Base-by-base conservation (phyloP, 2,797 vertebrate species). In the Onychomys torridus region DNA sequence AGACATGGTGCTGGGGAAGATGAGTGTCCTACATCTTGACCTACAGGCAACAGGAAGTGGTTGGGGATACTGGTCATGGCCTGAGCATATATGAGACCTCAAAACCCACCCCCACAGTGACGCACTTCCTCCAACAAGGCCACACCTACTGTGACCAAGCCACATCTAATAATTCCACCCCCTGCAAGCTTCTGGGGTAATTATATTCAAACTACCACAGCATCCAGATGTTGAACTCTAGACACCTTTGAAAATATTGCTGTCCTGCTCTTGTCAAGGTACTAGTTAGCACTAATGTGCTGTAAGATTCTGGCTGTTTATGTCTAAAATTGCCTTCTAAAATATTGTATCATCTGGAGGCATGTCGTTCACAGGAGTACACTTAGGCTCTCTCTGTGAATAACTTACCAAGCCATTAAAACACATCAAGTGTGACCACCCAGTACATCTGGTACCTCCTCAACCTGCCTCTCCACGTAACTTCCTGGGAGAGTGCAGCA, bases 271-370 rank as follows among this genome's bases (percentile, higher is more conserved):
- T 90, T 73, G n/a, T 81, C 23, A 19, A 46, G 9, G 65, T 73
- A 89, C 65, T 82, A 94, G 61, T 95, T 89, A 93, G 86, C 78
- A 63, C 27, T 77, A 55, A 85, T 73, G 57, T 27, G 34, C 79
- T 69, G 1, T 25, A 75, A 93, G 89, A 81, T 40, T 77, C 40
- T 77, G 55, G 32, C 76, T 95, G 2, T 43, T 94, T 93, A 65
- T 85, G 65, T 87, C 75, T 91, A 40, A 87, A 95, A 86, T 49
- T 49, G 10, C 82, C 40, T 65, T 94, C 96, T 86, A 85, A 96
- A 85, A 61, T 0, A 3, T 65, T 96, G 85, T 61, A 83, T 87
- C 90, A 43, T 49, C 46, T n/a, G 21, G 59, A 83, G 63, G 34
- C 43, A 67, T 94, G 90, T 95, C 95, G 95, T 49, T 57, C 43